Evolutionary conservation across 2,797 vertebrate genomes (phyloP).

Genomic region (Philypnodon macrostomus): DNA sequence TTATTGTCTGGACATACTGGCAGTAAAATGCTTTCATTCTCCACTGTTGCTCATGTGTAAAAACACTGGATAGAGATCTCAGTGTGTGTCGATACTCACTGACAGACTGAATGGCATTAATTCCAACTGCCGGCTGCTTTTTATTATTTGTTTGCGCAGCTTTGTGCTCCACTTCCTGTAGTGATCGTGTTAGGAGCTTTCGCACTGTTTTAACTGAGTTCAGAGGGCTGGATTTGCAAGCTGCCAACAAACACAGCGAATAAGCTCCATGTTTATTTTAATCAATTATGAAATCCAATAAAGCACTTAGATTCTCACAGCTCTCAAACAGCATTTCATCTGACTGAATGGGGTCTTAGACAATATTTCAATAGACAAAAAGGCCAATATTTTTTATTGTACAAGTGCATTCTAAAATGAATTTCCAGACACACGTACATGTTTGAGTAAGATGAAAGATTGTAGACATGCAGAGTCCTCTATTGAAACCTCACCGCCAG

Average conservation of each 20-base stretch:
- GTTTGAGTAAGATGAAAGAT: too few relatives aligned
- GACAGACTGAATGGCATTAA: too few relatives aligned
- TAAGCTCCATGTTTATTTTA: conserved; percentile 5
- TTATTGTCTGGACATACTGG: neutral
- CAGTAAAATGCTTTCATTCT: neutral
- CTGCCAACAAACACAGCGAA: conserved; percentile 11
- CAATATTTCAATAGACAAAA: neutral
- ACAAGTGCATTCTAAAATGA: conserved; percentile 1
- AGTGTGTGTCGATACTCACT: neutral
- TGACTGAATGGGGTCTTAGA: neutral
- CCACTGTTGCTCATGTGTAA: neutral
- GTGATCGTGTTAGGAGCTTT: neutral
- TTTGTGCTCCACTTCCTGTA: neutral
- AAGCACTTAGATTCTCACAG: conserved; percentile 2
- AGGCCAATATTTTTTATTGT: neutral
- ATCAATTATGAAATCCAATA: conserved; percentile 5
- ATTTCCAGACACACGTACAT: too few relatives aligned
- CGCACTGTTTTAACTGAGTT: conserved; percentile 8
- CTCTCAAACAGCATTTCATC: neutral
- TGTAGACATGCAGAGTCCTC: too few relatives aligned
- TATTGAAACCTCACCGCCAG: too few relatives aligned
- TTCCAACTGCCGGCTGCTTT: conserved; percentile 13
- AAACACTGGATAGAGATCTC: neutral
- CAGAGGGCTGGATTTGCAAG: conserved; percentile 1
- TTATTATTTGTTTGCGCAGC: conserved; percentile 15